Percentiles rank a stretch among this genome's conserved stretches.
These are phyloP conservation scores for Oithona nana DNA, from an alignment of 2,888 invertebrate species.

Conservation along the genomic window DNA sequence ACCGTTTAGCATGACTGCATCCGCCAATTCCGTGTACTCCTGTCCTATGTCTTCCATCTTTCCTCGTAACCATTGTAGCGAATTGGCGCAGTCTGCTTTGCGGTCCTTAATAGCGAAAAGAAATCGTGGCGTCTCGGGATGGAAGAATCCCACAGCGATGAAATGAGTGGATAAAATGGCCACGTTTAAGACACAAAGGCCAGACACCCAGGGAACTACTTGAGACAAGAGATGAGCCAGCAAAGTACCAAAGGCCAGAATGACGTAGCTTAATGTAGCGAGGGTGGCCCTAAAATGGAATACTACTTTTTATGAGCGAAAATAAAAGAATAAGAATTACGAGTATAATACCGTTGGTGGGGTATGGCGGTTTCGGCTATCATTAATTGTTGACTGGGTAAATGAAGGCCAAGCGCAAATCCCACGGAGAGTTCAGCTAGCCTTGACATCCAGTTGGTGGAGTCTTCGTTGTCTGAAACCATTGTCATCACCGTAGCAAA, in stretches of 20 bases:
- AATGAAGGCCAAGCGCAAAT: background rate
- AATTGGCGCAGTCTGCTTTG: background rate
- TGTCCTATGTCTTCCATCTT: background rate
- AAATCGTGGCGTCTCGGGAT: constrained; percentile 2
- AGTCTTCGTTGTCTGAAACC: background rate
- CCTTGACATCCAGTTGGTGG: background rate
- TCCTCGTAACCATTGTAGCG: constrained; percentile 4
- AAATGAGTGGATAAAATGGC: background rate
- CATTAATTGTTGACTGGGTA: background rate
- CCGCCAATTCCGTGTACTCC: constrained; percentile 9
- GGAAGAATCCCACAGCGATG: background rate
- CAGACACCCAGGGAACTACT: background rate
- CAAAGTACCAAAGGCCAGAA: background rate
- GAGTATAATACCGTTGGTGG: too few species aligned
- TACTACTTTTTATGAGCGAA: background rate
- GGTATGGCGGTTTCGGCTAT: background rate
- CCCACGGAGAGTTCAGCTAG: background rate
- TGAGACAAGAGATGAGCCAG: background rate
- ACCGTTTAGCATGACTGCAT: background rate
- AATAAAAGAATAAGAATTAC: background rate
- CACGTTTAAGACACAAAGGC: background rate
- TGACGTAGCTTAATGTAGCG: background rate
- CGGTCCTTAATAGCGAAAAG: constrained; percentile 1
- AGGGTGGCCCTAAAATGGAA: background rate
- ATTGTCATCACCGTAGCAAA: background rate